Conservation (phyloP, 2,888 invertebrate genomes). For the Meteorus cinctellus region DNA sequence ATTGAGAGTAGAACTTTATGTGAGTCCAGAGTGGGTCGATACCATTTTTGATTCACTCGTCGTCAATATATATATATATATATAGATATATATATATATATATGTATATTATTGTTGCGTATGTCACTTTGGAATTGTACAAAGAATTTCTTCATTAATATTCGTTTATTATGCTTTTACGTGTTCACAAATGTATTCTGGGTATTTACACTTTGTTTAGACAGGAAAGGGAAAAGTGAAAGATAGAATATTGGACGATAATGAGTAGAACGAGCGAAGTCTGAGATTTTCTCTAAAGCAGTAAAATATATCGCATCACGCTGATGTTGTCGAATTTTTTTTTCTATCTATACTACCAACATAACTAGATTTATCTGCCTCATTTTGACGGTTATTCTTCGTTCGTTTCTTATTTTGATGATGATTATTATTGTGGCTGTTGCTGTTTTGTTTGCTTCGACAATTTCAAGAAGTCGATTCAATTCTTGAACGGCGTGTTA, state of each 20-base stretch:
- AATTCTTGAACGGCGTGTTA: slow-evolving; percentile 2
- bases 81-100: no score
- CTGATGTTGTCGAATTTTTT: no score
- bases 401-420: neutral
- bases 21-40: slow-evolving; percentile 1
- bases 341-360: no score
- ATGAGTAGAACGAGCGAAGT: no score
- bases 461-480: slow-evolving; percentile 3
- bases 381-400: neutral
- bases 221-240: no score
- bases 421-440: neutral
- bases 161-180: neutral
- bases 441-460: neutral
- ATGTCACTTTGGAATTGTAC: neutral
- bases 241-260: no score
- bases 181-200: no score
- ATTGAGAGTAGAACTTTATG: neutral
- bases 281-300: no score
- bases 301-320: no score
- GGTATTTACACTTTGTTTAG: no score
- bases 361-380: neutral
- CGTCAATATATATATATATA: neutral
- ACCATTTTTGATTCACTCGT: neutral
- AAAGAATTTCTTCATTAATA: neutral
- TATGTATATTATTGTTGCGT: neutral